Conservation (phyloP, 2,888 invertebrate species). For the Xylophagus ater region DNA sequence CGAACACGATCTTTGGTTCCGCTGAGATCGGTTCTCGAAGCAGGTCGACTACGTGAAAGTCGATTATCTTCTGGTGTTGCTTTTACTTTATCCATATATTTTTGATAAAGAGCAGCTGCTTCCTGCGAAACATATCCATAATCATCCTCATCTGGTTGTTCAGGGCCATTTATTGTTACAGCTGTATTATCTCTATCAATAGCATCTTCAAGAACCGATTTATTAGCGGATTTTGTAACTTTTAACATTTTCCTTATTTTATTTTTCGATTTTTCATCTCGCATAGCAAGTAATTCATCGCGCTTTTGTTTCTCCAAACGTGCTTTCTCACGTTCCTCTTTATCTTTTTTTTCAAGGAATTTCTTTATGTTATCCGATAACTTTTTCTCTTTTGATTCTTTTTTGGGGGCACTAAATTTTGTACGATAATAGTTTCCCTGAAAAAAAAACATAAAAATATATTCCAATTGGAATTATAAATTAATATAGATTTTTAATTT, state of each 20-base stretch:
- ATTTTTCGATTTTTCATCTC: conserved; percentile 61
- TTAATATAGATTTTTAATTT: neutral
- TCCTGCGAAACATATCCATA: conserved; percentile 82
- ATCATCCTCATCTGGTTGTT: conserved; percentile 81
- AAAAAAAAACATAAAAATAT: no score
- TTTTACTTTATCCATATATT: conserved; percentile 75
- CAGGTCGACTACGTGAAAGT: conserved; percentile 45
- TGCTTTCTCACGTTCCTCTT: conserved; percentile 59
- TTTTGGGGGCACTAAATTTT: conserved; percentile 72
- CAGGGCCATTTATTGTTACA: conserved; percentile 58
- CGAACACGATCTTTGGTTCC: conserved; percentile 63
- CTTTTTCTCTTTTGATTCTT: conserved; percentile 54
- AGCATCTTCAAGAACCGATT: conserved; percentile 74
- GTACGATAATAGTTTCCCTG: conserved; percentile 59
- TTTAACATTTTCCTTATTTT: conserved; percentile 71
- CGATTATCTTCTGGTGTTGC: conserved; percentile 61
- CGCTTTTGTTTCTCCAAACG: conserved; percentile 52
- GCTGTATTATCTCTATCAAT: conserved; percentile 64
- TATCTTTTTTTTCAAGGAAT: conserved; percentile 70
- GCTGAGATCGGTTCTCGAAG: conserved; percentile 33
- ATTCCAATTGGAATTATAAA: no score
- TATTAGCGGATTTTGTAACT: conserved; percentile 80
- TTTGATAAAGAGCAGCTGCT: conserved; percentile 67
- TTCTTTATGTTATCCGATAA: conserved; percentile 71
- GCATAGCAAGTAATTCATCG: conserved; percentile 51